phyloP scores from a whole-genome alignment of 2,113 vertebrate species.

The Mirza zaza region DNA sequence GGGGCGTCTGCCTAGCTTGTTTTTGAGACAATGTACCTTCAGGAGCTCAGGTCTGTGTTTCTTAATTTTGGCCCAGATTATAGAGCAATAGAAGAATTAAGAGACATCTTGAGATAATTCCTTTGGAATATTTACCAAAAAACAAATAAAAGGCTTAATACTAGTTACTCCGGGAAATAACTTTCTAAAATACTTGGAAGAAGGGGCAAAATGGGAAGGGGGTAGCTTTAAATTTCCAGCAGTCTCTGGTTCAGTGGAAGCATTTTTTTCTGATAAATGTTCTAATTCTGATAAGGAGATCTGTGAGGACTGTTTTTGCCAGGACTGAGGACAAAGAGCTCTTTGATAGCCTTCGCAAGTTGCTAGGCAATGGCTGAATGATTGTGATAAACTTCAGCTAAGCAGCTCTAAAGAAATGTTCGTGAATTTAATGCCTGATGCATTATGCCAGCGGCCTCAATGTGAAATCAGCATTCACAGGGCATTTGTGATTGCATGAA shows the following conservation, averaged over 20 bases:
- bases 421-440: constrained; percentile 85
- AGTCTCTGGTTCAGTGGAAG: constrained; percentile 57
- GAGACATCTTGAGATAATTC: neutral
- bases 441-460: constrained; percentile 80
- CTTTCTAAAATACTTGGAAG: constrained; percentile 27
- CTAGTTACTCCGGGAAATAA: neutral
- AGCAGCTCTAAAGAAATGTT: constrained; percentile 89
- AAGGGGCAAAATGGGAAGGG: neutral
- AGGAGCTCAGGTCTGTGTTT: neutral
- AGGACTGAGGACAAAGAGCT: constrained; percentile 88
- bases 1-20: neutral
- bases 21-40: neutral
- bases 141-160: constrained; percentile 18
- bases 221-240: constrained; percentile 48
- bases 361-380: constrained; percentile 92
- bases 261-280: constrained; percentile 77
- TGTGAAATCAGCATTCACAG: constrained; percentile 86
- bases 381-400: constrained; percentile 90
- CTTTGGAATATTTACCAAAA: neutral
- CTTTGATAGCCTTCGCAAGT: constrained; percentile 89
- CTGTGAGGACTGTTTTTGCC: constrained; percentile 85
- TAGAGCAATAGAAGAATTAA: neutral
- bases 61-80: neutral
- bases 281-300: constrained; percentile 86
- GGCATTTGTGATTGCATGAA: constrained; percentile 79